Evolutionary conservation across 2,797 vertebrate species (phyloP), one percentile per base, ranked within the genome.

Genomic region (Labeo calbasu): DNA sequence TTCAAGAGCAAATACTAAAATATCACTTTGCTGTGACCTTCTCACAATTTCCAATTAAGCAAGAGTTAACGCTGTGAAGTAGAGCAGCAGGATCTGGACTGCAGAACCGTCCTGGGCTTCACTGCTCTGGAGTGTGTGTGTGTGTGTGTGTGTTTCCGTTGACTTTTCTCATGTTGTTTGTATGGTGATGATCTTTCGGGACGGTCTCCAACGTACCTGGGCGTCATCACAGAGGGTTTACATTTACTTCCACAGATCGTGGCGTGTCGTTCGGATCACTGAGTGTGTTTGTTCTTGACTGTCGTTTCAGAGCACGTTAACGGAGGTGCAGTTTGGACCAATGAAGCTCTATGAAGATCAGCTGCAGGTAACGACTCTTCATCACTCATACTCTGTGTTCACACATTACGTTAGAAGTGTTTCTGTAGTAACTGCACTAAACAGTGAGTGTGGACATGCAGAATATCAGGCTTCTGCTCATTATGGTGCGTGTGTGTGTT

Each of bases 331-430:
- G 90, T 98, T 99, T 93, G 98, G 98, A 92, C 98, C 97, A 92
- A 99, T 99, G 98, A 98, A 95, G 95, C 96, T 99, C 93, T 96
- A 96, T 93, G 96, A 96, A 94, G 97, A 99, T 94, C 97, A 97
- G 89, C 96, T 99, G 96, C 98, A 99, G 98, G 98, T 99, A 98
- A 81, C 15, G 9, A 9, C 57, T 59, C n/a, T 59, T 23, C 57
- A 0, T 0, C 55, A 11, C 55, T n/a, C 55, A 11, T 57, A n/a
- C n/a, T 57, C 9, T 0, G 4, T 59, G 57, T 59, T 59, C 10
- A 23, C 12, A 5, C 11, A 0, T 23, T 59, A 11, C 9, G 0
- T 59, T 59, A n/a, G 55, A 57, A 57, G 55, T 1, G 57, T 12
- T 59, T 21, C 43, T 51, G 66, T 84, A 66, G 40, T 40, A 77